Conservation (phyloP, 2,797 vertebrate genomes). For the Phoeniculus purpureus region DNA sequence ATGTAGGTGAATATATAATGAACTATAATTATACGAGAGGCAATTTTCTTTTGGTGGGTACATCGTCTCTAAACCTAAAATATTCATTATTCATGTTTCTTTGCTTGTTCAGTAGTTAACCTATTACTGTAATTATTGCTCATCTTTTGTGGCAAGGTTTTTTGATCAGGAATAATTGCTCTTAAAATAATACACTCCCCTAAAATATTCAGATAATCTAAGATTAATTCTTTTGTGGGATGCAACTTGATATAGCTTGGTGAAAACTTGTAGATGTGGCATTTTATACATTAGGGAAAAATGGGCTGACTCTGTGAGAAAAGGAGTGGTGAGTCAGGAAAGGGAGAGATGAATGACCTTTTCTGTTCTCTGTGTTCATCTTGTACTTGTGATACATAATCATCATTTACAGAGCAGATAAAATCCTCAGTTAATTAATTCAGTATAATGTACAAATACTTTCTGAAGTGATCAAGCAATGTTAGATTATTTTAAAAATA, state of each 20-base stretch:
- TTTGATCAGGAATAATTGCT: slow-evolving; percentile 30
- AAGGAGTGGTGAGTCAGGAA: slow-evolving; percentile 17
- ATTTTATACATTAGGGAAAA: slow-evolving; percentile 25
- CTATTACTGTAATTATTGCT: slow-evolving; percentile 44
- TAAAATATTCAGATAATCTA: background rate
- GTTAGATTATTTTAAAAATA: background rate
- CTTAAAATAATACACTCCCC: slow-evolving; percentile 27
- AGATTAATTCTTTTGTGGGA: slow-evolving; percentile 7
- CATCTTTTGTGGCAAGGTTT: background rate
- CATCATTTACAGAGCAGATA: background rate
- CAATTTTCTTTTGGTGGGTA: slow-evolving; percentile 22
- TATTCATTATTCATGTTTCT: slow-evolving; percentile 38
- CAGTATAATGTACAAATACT: background rate
- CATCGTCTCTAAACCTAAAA: slow-evolving; percentile 30
- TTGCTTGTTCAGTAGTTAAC: slow-evolving; percentile 36
- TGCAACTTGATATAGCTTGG: slow-evolving; percentile 13
- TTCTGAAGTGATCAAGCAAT: background rate
- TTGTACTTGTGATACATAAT: background rate
- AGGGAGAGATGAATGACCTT: slow-evolving; percentile 29
- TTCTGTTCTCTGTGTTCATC: background rate
- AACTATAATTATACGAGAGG: slow-evolving; percentile 64
- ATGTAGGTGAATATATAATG: slow-evolving; percentile 69
- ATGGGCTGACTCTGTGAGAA: slow-evolving; percentile 3
- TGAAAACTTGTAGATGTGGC: slow-evolving; percentile 10
- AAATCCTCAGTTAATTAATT: slow-evolving; percentile 2